These are phyloP conservation scores for Rutilus rutilus DNA, from an alignment of 2,113 vertebrate genomes.

Conservation along the genomic window DNA sequence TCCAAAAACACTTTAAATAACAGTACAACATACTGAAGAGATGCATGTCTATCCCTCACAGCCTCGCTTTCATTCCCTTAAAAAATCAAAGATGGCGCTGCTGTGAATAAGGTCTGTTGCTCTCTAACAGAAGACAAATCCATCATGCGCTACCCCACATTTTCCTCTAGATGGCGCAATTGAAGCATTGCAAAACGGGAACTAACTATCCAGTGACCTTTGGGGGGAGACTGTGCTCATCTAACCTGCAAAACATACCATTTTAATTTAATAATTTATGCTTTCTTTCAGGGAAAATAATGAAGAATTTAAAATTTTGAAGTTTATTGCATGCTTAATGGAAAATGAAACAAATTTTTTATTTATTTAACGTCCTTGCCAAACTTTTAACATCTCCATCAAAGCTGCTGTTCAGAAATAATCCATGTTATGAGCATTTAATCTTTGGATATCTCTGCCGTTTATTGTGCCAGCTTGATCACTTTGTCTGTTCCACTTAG, in stretches of 20 bases:
- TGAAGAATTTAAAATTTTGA: not conserved
- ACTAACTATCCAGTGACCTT: not conserved
- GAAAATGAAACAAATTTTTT: not conserved
- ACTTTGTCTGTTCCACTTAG: not conserved
- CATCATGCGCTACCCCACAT: not conserved
- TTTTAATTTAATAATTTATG: not conserved
- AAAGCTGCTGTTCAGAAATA: not conserved
- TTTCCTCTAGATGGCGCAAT: constrained; percentile 41
- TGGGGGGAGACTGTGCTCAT: not conserved
- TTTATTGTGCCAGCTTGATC: constrained; percentile 3
- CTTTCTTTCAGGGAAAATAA: not conserved
- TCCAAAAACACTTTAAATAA: too few relatives aligned
- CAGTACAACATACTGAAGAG: too few relatives aligned
- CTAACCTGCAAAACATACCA: not conserved
- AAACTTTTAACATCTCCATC: not conserved
- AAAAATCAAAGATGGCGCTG: too few relatives aligned
- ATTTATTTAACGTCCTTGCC: not conserved
- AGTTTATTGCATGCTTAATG: not conserved
- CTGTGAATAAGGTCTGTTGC: too few relatives aligned
- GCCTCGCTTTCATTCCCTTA: too few relatives aligned
- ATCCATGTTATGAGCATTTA: constrained; percentile 12
- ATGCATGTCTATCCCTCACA: too few relatives aligned
- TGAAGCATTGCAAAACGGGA: not conserved
- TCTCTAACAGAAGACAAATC: not conserved
- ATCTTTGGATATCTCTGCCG: not conserved